Percentiles rank a stretch among this genome's conserved stretches.
These are phyloP conservation scores for Sarcophaga bullata DNA, from an alignment of 1,140 invertebrate species.

Conservation along the genomic window DNA sequence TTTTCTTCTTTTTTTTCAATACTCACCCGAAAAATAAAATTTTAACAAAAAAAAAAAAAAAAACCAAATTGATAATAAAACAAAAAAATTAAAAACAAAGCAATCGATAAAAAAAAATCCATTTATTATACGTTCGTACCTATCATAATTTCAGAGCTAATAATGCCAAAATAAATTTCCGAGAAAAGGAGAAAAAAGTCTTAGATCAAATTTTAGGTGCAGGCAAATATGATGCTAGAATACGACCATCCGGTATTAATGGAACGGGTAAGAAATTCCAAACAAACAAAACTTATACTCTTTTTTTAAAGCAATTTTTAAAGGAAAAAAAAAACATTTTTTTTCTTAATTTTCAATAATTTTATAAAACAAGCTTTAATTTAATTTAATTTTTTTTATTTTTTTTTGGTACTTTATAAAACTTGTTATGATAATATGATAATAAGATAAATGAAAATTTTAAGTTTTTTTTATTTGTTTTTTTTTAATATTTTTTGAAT, in stretches of 20 bases:
- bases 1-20: not conserved
- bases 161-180: conserved; percentile 82
- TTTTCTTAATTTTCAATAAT: not conserved
- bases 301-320: not conserved
- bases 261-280: conserved; percentile 80
- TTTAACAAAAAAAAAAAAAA: no score
- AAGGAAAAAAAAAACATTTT: not conserved
- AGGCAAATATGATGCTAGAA: conserved; percentile 90
- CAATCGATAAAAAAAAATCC: conserved; percentile 25
- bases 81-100: conserved; percentile 38
- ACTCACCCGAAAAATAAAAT: not conserved
- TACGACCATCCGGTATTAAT: conserved; percentile 90
- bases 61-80: conserved; percentile 27
- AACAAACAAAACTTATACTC: not conserved
- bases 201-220: conserved; percentile 91
- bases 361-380: not conserved
- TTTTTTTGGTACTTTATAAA: conserved; percentile 9
- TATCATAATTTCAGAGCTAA: conserved; percentile 70
- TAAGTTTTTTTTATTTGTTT: not conserved
- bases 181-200: conserved; percentile 94
- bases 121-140: conserved; percentile 64
- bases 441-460: not conserved
- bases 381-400: not conserved
- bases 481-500: not conserved
- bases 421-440: conserved; percentile 2